Conservation (phyloP, 1,140 invertebrate genomes). For the Ceratina japonica region DNA sequence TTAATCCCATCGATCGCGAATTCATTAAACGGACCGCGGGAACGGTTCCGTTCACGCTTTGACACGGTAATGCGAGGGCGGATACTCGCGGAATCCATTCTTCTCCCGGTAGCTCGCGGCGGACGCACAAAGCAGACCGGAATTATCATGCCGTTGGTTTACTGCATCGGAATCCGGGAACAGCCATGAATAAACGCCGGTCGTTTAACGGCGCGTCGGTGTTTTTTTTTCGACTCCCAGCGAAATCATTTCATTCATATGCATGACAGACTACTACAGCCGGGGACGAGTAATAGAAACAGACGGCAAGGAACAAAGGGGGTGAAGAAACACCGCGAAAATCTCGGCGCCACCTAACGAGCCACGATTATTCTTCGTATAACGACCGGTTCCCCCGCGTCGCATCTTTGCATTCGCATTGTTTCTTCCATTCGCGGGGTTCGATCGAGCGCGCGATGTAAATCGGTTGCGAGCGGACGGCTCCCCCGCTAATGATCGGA, state of each 20-base stretch:
- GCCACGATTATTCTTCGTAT: conserved; percentile 64
- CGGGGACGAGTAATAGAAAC: conserved; percentile 11
- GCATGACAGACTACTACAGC: conserved; percentile 62
- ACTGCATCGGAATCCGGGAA: conserved; percentile 33
- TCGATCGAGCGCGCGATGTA: neutral
- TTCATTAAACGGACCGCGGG: conserved; percentile 6
- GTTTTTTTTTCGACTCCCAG: conserved; percentile 47
- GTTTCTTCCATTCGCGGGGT: conserved; percentile 1
- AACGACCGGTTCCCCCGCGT: conserved; percentile 50
- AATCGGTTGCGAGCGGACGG: neutral
- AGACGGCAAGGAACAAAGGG: conserved; percentile 8
- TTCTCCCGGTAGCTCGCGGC: conserved; percentile 10
- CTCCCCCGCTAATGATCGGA: too few relatives aligned
- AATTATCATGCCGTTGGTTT: conserved; percentile 59
- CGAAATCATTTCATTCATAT: conserved; percentile 69
- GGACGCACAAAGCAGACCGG: conserved; percentile 44
- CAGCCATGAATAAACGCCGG: conserved; percentile 63
- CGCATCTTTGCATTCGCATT: conserved; percentile 43
- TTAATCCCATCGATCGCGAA: neutral
- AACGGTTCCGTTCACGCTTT: neutral
- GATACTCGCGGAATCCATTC: conserved; percentile 38
- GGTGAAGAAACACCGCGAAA: conserved; percentile 33
- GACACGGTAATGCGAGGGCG: neutral
- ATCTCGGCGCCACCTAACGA: conserved; percentile 61
- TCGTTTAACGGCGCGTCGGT: conserved; percentile 61